Evolutionary conservation across 2,797 vertebrate species (phyloP), one percentile per base, ranked within the genome.

Genomic region (Sebastes diploproa): DNA sequence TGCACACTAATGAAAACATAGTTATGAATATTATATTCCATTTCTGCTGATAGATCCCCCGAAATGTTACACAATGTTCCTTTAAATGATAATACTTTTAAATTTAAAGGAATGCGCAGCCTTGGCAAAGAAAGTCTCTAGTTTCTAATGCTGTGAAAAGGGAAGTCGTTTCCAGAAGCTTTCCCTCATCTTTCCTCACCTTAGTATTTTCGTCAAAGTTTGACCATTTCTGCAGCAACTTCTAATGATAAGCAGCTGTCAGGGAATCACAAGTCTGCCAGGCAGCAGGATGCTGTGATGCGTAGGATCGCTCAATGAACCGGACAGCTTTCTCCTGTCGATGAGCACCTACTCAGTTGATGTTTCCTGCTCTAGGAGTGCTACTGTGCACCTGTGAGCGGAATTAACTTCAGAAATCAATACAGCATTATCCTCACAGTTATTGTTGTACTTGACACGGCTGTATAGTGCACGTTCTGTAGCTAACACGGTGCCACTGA

Each of bases 301-400:
- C 3, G 16, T 25, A 54, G 29, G 42, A 22, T 22, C 6, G 1
- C 75, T 82, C 42, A 72, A 0, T 81, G 75, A 84, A 67, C 22
- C 54, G 46, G 50, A 68, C 52, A 78, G 75, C 66, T 50, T 77
- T 62, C 36, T 67, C 56, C 60, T 67, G 55, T 66, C 79, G 52
- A 23, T 82, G 68, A 32, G n/a, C 30, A 34, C 12, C n/a, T 23
- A 18, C 25, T 42, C 60, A 59, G 18, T 14, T 64, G 10, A 29
- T 18, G 62, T 67, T 42, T 81, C 42, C 59, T 38, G 46, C 20
- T 64, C 18, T 9, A 11, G 34, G 23, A 63, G 11, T 54, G 30
- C 14, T 54, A 1, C 20, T 58, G 18, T 54, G n/a, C 11, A 61
- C 25, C 8, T 10, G 5, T 8, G 27, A 10, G 7, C 22, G 55